Evolutionary conservation across 2,797 vertebrate genomes (phyloP), one percentile per base, ranked within the genome.

Genomic region (Caiman crocodilus): DNA sequence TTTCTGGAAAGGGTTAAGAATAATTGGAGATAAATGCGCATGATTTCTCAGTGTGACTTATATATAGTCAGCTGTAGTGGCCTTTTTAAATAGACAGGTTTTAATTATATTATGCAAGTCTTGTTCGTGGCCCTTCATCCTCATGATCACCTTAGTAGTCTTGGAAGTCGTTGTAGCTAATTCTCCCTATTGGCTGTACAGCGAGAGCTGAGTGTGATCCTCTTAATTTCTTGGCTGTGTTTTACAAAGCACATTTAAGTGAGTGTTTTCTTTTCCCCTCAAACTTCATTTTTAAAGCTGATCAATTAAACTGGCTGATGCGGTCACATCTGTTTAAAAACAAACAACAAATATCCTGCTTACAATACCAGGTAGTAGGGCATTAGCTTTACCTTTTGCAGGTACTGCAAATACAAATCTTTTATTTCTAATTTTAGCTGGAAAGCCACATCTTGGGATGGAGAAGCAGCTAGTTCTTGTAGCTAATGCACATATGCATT

Each of bases 401-500:
- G 78, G 82, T 10, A 32, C 1, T 82, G 18, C 77, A 32, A 93
- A 32, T 83, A 14, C 84, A 81, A 97, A 77, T 50, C 76, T 63
- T 6, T 82, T 32, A 42, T 85, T 79, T 90, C 91, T 85, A 87
- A 87, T 96, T 96, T 61, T 95, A 99, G 99, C 98, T 96, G 99
- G 99, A 94, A 99, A 99, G 95, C 97, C 98, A 69, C 98, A 99
- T 90, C 98, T 98, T 57, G 98, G 98, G 92, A 98, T 99, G 98
- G 99, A 99, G 97, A 99, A 99, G 96, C 99, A 99, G 97, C 98
- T 99, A 91, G 98, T 99, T 91, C 98, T 99, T 89, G 98, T 99
- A 94, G 99, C 99, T 95, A 99, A 99, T 93, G 99, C 99, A 87
- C 99, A 99, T 94, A 99, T 99, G 99, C 99, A 99, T 98, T 99